Evolutionary conservation across 1,140 invertebrate species (phyloP).

Genomic region (Bradynema listronoti): DNA sequence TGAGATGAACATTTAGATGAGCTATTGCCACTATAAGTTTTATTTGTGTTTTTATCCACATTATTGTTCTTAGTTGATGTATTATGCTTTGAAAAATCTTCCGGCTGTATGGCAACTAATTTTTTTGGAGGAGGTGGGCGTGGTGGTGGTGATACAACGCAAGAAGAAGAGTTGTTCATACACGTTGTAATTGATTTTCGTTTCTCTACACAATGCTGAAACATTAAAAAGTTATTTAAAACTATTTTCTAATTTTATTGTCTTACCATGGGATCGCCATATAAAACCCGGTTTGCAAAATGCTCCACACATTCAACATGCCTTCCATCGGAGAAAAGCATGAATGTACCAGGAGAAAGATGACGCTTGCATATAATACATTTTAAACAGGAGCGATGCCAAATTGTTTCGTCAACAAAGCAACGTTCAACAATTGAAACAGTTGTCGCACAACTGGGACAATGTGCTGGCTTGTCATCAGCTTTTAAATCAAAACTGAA

Average conservation of each 20-base stretch:
- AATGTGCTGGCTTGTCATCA: not conserved
- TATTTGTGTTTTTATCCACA: not conserved
- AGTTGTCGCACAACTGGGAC: not conserved
- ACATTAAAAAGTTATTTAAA: constrained; percentile 3
- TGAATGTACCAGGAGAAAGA: constrained; percentile 3
- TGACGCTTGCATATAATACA: constrained; percentile 11
- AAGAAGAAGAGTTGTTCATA: no score
- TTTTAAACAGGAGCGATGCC: constrained; percentile 12
- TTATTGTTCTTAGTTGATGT: constrained; percentile 1
- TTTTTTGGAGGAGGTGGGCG: constrained; percentile 9
- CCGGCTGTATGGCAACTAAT: not conserved
- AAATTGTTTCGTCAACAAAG: constrained; percentile 7
- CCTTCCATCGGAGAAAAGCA: not conserved
- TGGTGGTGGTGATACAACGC: constrained; percentile 6
- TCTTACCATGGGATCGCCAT: constrained; percentile 15
- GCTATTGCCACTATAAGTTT: not conserved
- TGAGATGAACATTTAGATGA: constrained; percentile 2
- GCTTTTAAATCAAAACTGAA: not conserved
- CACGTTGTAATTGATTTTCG: not conserved
- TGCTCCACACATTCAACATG: constrained; percentile 15
- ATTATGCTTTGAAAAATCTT: constrained; percentile 10
- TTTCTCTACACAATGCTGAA: constrained; percentile 12
- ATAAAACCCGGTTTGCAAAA: constrained; percentile 10
- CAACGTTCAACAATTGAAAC: constrained; percentile 1
- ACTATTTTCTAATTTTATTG: not conserved